Percentiles rank a stretch among this genome's conserved stretches.
Evolutionary conservation across 2,797 vertebrate genomes (phyloP).

Genomic region (Pseudomugil tenellus): DNA sequence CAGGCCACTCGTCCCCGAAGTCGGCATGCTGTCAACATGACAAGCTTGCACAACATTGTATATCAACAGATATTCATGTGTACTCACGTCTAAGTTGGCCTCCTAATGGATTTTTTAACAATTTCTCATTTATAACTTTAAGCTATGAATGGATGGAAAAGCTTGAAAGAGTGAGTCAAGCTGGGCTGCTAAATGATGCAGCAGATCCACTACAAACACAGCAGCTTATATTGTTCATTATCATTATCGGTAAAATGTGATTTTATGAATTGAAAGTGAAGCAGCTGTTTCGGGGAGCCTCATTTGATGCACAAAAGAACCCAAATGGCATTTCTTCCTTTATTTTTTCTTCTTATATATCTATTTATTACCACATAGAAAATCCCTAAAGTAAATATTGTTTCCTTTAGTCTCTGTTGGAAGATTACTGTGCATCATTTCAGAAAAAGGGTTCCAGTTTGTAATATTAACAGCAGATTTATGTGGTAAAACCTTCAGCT

Average conservation of each 20-base stretch:
- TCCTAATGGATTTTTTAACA: constrained; percentile 19
- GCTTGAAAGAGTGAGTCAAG: constrained; percentile 26
- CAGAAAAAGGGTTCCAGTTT: too few relatives aligned
- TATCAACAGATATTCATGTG: constrained; percentile 27
- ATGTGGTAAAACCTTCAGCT: too few relatives aligned
- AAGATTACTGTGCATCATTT: too few relatives aligned
- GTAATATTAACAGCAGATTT: too few relatives aligned
- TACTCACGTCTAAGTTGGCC: constrained; percentile 12
- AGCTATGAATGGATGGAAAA: constrained; percentile 15
- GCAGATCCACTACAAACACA: constrained; percentile 15
- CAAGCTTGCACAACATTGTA: constrained; percentile 4
- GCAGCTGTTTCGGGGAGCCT: not conserved
- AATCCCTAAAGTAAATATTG: too few relatives aligned
- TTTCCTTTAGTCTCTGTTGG: too few relatives aligned
- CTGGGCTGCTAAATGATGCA: constrained; percentile 13
- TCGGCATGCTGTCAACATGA: constrained; percentile 35
- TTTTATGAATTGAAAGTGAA: not conserved
- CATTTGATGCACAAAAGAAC: not conserved
- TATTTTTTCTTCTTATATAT: too few relatives aligned
- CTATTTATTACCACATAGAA: too few relatives aligned
- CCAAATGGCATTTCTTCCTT: too few relatives aligned
- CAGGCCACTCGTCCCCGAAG: constrained; percentile 48
- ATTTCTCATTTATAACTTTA: constrained; percentile 29
- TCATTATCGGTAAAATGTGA: not conserved
- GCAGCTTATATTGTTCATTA: constrained; percentile 17